Evolutionary conservation across 2,113 vertebrate species (phyloP), one percentile per base, ranked within the genome.

Genomic region (Tricholaema leucomelas): DNA sequence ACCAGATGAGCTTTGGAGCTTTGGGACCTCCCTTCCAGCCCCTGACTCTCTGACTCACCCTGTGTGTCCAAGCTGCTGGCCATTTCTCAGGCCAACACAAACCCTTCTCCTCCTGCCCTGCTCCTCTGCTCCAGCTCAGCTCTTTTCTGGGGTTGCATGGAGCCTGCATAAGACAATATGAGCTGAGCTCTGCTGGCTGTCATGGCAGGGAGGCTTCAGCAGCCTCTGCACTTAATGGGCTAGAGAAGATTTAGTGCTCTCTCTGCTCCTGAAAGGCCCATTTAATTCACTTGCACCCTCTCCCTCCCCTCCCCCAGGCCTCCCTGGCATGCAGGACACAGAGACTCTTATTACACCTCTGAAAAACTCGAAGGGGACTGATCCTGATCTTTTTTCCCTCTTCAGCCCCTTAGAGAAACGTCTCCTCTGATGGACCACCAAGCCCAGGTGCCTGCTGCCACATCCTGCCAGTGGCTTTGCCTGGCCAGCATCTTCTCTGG

Each of bases 321-420:
- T 95, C 84, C 60, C 78, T 93, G 91, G 92, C 91, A 94, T 96
- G 56, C 67, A 93, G 84, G 93, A 96, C 92, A 94, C 75, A 91
- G 81, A 56, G 67, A 94, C 81, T 89, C 93, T 91, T 91, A 94
- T 96, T 94, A 33, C n/a, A 63, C 67, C 18, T 25, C 64, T 85
- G 79, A 90, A 95, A 92, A 94, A 78, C 88, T 81, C 8, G 3
- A 76, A 74, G 60, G 74, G 56, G 38, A 92, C 59, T 81, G 66
- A 90, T 83, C 8, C 66, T 18, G 21, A 1, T 35, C 25, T 30
- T 35, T 75, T 44, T n/a, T 5, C 8, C 60, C 60, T 33, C 24
- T 92, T 91, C 82, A 60, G 91, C 52, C 27, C 59, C 30, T 74
- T 56, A 87, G 88, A 92, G 85, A 70, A 85, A 81, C 35, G 24